A percentile compares a stretch with the other conserved stretches of the same genome.
Evolutionary conservation across 2,113 vertebrate species (phyloP).

Genomic region (Opisthocomus hoazin): DNA sequence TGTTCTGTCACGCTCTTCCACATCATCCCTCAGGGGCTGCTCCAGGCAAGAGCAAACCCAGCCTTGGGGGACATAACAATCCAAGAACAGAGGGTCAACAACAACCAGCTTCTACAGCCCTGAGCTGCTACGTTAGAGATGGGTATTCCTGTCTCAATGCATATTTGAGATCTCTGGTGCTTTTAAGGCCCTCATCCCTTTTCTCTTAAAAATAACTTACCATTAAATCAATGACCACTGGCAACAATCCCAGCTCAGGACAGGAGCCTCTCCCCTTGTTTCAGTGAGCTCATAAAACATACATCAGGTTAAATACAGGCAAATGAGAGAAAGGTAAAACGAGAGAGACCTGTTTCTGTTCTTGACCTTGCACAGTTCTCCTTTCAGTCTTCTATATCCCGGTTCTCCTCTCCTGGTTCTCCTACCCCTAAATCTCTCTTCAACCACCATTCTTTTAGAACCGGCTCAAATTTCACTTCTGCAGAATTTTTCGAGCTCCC

Average conservation of each 20-base stretch:
- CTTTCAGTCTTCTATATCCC: neutral
- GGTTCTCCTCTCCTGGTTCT: neutral
- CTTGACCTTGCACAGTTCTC: neutral
- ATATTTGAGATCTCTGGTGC: neutral
- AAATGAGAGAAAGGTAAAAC: neutral
- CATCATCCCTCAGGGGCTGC: neutral
- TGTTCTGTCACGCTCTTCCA: neutral
- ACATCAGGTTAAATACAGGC: neutral
- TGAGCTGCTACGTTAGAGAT: neutral
- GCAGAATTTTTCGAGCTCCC: neutral
- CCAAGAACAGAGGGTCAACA: fast-evolving
- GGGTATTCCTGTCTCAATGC: neutral
- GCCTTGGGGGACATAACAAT: neutral
- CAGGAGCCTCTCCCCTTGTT: neutral
- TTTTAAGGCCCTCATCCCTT: neutral
- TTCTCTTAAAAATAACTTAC: neutral
- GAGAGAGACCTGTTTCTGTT: neutral
- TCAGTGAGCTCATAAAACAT: neutral
- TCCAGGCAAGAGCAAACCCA: neutral
- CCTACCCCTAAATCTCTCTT: neutral
- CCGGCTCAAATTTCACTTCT: neutral
- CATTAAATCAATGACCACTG: neutral
- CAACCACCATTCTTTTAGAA: neutral
- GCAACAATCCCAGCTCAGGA: neutral
- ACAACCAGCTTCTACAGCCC: neutral